Conservation (phyloP, 2,888 invertebrate genomes). For the Pollenia angustigena region DNA sequence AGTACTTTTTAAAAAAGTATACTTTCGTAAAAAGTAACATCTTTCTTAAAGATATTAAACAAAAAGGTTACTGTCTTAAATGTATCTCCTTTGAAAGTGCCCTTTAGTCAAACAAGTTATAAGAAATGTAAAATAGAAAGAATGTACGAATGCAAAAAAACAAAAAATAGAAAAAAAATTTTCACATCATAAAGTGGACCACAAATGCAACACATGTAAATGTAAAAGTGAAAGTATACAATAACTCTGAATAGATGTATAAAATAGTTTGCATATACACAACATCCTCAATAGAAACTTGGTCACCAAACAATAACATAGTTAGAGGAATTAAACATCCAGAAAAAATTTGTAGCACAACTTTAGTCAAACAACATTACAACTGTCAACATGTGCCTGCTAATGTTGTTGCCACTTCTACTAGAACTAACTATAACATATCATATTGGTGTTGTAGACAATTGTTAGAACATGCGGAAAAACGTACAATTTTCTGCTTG, state of each 20-base stretch:
- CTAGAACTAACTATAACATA: background rate
- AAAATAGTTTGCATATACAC: too few relatives aligned
- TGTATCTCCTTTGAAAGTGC: too few relatives aligned
- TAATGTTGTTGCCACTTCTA: slow-evolving; percentile 3
- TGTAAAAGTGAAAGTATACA: background rate
- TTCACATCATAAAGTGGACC: slow-evolving; percentile 6
- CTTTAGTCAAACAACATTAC: slow-evolving; percentile 45
- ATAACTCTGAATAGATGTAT: background rate
- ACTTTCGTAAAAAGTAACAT: too few relatives aligned
- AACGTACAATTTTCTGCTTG: slow-evolving; percentile 47
- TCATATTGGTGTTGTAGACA: slow-evolving; percentile 32
- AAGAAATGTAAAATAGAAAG: too few relatives aligned
- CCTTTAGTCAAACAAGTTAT: too few relatives aligned
- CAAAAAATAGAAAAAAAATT: too few relatives aligned
- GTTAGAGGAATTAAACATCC: background rate
- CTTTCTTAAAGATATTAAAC: too few relatives aligned
- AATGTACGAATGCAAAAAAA: too few relatives aligned
- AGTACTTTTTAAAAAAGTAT: too few relatives aligned
- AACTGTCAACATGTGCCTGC: slow-evolving; percentile 23
- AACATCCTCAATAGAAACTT: slow-evolving; percentile 19
- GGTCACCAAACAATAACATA: slow-evolving; percentile 2
- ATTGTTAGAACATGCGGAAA: slow-evolving; percentile 55
- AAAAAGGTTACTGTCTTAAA: too few relatives aligned
- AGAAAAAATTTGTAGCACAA: slow-evolving; percentile 8
- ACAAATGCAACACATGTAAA: background rate